These are phyloP conservation scores for Halictus ligatus DNA, from an alignment of 2,888 invertebrate species.

Conservation along the genomic window DNA sequence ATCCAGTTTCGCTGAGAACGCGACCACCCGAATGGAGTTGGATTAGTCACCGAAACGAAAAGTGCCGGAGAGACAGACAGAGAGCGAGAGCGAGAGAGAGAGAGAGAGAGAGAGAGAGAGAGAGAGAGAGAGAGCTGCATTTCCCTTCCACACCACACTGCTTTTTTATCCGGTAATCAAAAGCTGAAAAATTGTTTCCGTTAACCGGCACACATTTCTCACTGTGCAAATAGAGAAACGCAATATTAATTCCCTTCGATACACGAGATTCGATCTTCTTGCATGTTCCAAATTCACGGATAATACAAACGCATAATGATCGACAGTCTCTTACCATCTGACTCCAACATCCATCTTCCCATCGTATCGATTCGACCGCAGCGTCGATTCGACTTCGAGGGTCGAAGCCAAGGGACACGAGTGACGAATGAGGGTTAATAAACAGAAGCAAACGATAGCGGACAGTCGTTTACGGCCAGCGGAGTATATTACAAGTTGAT, in stretches of 20 bases:
- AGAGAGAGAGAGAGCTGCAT: constrained; percentile 9
- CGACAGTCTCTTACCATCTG: background rate
- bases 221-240: too few species aligned
- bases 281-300: background rate
- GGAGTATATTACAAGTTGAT: constrained; percentile 1
- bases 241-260: too few species aligned
- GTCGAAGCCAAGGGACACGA: background rate
- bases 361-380: background rate
- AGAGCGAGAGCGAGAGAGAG: background rate
- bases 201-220: too few species aligned
- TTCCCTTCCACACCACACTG: background rate
- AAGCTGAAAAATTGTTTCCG: too few species aligned
- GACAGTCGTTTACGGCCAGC: background rate
- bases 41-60: constrained; percentile 37
- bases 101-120: background rate
- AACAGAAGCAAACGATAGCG: background rate
- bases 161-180: background rate
- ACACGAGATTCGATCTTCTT: background rate
- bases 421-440: background rate
- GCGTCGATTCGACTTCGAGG: background rate
- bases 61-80: constrained; percentile 1
- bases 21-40: constrained; percentile 11
- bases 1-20: constrained; percentile 16
- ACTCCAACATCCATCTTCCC: background rate
- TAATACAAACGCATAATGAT: background rate